Conservation (phyloP, 1,140 invertebrate genomes). For the Odontomachus brunneus region DNA sequence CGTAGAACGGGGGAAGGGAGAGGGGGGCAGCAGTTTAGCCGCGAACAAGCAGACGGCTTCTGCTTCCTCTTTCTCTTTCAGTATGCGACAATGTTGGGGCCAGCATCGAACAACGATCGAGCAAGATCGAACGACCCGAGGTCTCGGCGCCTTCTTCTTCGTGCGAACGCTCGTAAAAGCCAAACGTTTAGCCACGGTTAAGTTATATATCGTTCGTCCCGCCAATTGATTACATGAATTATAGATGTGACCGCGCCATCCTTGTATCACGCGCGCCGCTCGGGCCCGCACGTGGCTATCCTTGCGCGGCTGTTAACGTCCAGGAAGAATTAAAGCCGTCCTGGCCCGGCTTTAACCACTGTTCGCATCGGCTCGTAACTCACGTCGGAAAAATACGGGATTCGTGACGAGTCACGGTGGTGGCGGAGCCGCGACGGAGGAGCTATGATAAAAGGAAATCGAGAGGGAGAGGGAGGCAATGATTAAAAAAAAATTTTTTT, state of each 20-base stretch:
- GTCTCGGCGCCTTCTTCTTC: slow-evolving; percentile 13
- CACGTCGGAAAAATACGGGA: slow-evolving; percentile 64
- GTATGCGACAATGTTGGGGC: slow-evolving; percentile 10
- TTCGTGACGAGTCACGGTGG: slow-evolving; percentile 55
- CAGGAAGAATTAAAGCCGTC: slow-evolving; percentile 73
- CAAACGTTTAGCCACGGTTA: slow-evolving; percentile 57
- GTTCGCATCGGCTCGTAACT: slow-evolving; percentile 64
- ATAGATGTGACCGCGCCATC: slow-evolving; percentile 66
- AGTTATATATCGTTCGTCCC: slow-evolving; percentile 74
- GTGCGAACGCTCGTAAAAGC: slow-evolving; percentile 69
- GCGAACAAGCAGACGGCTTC: not conserved
- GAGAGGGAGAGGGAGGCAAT: not conserved
- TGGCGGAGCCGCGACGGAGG: slow-evolving; percentile 14
- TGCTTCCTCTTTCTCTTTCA: not conserved
- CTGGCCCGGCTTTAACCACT: slow-evolving; percentile 68
- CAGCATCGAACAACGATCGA: too few species aligned
- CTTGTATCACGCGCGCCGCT: slow-evolving; percentile 57
- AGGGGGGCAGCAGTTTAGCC: slow-evolving; percentile 13
- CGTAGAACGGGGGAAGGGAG: slow-evolving; percentile 5
- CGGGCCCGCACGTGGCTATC: slow-evolving; percentile 69
- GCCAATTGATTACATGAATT: slow-evolving; percentile 79
- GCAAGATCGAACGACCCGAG: not conserved
- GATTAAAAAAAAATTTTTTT: too few species aligned
- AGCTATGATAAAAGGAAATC: not conserved
- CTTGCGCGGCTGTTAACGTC: slow-evolving; percentile 75